Evolutionary conservation across 2,113 vertebrate species (phyloP).

Genomic region (Manacus vitellinus): DNA sequence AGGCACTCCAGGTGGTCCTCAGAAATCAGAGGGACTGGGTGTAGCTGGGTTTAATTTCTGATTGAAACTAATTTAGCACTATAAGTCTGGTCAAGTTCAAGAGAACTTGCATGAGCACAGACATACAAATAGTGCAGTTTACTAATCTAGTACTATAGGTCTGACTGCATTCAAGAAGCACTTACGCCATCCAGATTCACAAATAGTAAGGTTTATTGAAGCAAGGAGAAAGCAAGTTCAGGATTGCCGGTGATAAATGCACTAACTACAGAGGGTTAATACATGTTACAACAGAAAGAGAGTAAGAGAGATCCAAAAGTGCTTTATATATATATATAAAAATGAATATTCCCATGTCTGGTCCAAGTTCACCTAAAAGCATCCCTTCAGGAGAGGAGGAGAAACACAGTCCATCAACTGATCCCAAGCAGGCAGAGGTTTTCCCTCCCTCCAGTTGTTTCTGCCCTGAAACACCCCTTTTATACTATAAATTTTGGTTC

Average conservation of each 20-base stretch:
- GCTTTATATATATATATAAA: too few species aligned
- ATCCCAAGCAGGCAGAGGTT: neutral
- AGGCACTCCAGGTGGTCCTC: neutral
- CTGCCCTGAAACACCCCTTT: neutral
- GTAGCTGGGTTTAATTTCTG: neutral
- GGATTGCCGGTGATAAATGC: neutral
- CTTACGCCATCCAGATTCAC: neutral
- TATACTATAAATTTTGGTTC: neutral
- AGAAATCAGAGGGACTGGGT: neutral
- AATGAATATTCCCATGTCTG: neutral
- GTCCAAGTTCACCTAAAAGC: neutral
- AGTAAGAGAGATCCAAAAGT: neutral
- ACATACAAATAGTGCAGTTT: neutral
- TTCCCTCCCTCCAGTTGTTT: neutral
- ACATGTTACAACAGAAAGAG: neutral
- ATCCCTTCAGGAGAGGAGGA: neutral
- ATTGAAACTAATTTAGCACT: neutral
- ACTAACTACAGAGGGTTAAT: neutral
- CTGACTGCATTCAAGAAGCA: neutral
- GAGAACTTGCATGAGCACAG: neutral
- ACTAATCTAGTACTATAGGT: neutral
- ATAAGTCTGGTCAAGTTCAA: neutral
- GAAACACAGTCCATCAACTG: neutral
- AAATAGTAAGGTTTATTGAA: neutral
- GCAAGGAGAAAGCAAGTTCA: neutral